Evolutionary conservation across 1,140 invertebrate species (phyloP).

Genomic region (Drosophila repleta): DNA sequence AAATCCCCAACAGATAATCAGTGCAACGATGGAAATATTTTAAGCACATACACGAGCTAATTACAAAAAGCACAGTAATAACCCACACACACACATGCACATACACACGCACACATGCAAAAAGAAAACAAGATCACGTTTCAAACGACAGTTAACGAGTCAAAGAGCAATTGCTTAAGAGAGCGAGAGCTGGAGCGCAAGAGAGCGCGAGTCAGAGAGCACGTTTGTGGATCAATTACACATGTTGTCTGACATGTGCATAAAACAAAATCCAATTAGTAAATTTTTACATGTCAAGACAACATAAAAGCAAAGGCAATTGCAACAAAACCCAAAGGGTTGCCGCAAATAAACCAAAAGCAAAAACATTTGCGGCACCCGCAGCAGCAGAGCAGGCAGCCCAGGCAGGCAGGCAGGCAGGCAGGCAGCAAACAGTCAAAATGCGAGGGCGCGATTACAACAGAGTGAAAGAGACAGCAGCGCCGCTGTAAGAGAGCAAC

Average conservation of each 20-base stretch:
- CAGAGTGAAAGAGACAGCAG: slow-evolving; percentile 34
- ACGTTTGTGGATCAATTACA: slow-evolving; percentile 35
- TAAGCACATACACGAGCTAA: slow-evolving; percentile 41
- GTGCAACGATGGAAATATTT: slow-evolving; percentile 37
- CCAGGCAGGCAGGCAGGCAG: too few relatives aligned
- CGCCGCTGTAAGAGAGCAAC: slow-evolving; percentile 71
- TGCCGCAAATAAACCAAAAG: slow-evolving; percentile 68
- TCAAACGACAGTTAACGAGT: slow-evolving; percentile 38
- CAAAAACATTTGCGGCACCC: slow-evolving; percentile 68
- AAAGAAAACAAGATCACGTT: slow-evolving; percentile 55
- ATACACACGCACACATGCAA: neutral
- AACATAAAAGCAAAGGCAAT: slow-evolving; percentile 58
- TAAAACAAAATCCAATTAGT: slow-evolving; percentile 60
- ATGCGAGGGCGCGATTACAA: slow-evolving; percentile 36
- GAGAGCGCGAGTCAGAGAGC: slow-evolving; percentile 5
- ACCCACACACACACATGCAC: slow-evolving; percentile 4
- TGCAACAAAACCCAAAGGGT: slow-evolving; percentile 67
- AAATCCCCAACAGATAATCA: slow-evolving; percentile 57
- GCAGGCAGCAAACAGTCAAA: slow-evolving; percentile 10
- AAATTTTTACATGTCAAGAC: slow-evolving; percentile 51
- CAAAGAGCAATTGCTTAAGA: slow-evolving; percentile 17
- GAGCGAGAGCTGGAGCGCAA: neutral
- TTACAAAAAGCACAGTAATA: slow-evolving; percentile 36
- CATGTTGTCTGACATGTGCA: slow-evolving; percentile 49
- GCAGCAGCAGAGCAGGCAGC: slow-evolving; percentile 14